A percentile compares a stretch with the other conserved stretches of the same genome.
Conservation (phyloP, 2,797 vertebrate genomes). For the Phoebastria nigripes region DNA sequence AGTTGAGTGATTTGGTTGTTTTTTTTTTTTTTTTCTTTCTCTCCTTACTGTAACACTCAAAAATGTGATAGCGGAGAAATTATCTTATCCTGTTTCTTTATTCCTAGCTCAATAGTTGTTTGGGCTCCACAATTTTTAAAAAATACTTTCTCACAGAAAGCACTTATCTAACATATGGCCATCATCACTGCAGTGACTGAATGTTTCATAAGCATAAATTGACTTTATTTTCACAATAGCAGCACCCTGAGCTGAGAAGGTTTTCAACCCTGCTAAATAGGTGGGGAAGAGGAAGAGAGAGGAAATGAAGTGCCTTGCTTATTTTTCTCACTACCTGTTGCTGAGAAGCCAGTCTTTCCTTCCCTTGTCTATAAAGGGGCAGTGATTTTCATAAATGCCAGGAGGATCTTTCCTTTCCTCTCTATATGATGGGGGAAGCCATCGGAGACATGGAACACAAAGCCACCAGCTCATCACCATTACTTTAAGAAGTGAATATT, state of each 20-base stretch:
- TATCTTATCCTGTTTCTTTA: background rate
- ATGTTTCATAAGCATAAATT: background rate
- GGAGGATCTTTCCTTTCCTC: background rate
- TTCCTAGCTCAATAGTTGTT: background rate
- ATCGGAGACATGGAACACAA: background rate
- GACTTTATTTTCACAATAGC: background rate
- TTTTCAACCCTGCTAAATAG: background rate
- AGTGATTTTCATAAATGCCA: background rate
- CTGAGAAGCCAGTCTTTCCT: background rate
- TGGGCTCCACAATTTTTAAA: background rate
- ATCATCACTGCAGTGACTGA: background rate
- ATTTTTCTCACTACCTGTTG: background rate
- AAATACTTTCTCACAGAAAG: background rate
- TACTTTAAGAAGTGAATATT: background rate
- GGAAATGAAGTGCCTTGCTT: background rate
- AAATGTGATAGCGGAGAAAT: background rate
- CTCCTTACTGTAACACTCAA: background rate
- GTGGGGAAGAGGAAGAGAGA: background rate
- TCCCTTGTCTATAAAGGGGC: background rate
- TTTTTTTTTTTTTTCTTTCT: background rate
- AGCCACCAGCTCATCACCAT: background rate
- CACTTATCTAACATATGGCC: background rate
- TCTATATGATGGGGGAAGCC: accelerated
- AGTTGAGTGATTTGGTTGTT: background rate
- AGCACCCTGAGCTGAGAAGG: background rate